Evolutionary conservation across 2,888 invertebrate genomes (phyloP).

Genomic region (Leucozona laternaria): DNA sequence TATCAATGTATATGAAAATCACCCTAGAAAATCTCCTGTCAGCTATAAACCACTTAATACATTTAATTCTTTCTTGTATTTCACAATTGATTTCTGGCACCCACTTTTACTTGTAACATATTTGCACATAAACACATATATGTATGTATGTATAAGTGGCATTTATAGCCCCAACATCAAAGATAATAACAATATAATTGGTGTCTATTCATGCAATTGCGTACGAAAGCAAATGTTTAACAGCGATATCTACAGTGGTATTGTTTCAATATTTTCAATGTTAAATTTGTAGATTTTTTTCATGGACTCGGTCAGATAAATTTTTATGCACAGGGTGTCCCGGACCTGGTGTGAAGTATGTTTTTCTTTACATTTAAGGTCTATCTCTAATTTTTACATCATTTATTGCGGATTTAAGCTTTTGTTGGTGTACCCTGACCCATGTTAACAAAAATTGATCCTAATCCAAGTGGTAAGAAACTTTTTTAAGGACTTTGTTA

Average conservation of each 20-base stretch:
- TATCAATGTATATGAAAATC: neutral
- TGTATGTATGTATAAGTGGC: neutral
- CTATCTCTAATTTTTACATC: too few species aligned
- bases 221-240: neutral
- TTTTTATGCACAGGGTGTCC: too few species aligned
- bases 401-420: too few species aligned
- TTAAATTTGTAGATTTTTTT: neutral
- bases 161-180: neutral
- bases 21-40: neutral
- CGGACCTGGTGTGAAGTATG: too few species aligned
- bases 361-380: too few species aligned
- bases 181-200: conserved; percentile 1
- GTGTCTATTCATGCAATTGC: neutral
- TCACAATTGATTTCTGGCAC: neutral
- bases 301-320: too few species aligned
- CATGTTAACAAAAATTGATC: too few species aligned
- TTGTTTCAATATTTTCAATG: neutral
- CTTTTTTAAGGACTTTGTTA: too few species aligned
- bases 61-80: neutral
- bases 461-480: too few species aligned
- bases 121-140: neutral
- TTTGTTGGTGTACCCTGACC: too few species aligned
- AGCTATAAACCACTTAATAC: neutral
- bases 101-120: neutral
- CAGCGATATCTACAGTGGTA: neutral